These are phyloP conservation scores for Thoracochromis brauschi DNA, from an alignment of 2,113 vertebrate species.

Conservation along the genomic window DNA sequence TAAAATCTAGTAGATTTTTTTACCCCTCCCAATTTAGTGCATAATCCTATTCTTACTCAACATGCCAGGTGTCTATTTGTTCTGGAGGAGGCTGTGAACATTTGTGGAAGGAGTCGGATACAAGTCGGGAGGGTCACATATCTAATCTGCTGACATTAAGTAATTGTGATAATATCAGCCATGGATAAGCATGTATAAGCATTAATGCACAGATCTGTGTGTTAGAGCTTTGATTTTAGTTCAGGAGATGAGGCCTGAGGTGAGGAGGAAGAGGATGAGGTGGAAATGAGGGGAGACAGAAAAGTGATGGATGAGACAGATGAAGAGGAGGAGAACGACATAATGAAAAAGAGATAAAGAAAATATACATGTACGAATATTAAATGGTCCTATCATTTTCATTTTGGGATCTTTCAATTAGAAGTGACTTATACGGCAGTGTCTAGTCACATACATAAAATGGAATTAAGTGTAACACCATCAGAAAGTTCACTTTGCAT, in stretches of 20 bases:
- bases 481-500: not conserved
- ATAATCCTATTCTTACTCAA: not conserved
- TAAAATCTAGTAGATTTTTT: not conserved
- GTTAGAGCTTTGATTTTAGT: not conserved
- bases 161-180: not conserved
- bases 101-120: not conserved
- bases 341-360: not conserved
- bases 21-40: not conserved
- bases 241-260: not conserved
- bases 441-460: not conserved
- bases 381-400: not conserved
- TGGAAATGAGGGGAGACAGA: not conserved
- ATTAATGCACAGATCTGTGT: not conserved
- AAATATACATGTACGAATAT: not conserved
- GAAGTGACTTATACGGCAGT: not conserved
- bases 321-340: not conserved
- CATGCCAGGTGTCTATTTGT: not conserved
- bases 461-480: not conserved
- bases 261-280: not conserved
- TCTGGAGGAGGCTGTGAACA: not conserved
- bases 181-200: not conserved
- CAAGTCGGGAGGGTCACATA: fast-evolving
- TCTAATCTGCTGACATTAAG: not conserved
- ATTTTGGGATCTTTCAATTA: not conserved
- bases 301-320: not conserved